Base-by-base conservation (phyloP, 2,888 invertebrate species). In the Hoplodrina ambigua region DNA sequence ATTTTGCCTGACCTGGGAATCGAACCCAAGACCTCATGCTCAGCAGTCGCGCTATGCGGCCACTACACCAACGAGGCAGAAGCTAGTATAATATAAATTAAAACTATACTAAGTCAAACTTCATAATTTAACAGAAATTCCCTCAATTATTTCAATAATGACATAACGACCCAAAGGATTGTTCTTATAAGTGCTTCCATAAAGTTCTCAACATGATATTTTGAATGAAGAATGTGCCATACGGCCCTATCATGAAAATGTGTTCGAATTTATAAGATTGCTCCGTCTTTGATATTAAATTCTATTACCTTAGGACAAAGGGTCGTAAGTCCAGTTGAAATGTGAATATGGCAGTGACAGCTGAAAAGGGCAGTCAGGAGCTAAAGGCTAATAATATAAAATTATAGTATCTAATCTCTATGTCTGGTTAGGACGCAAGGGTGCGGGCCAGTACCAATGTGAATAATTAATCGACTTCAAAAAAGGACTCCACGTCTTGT, bases 271-370 rank as follows among this genome's bases (percentile, higher is more conserved):
- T 61, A 60, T 61, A 65, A 41, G 33, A 60, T 60, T 19, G 49
- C 33, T 50, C 25, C 0, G 25, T 55, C 20, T 68, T 54, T 54
- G 54, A 65, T 78, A 77, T 73, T 73, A 62, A 73, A 73, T 65
- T 55, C 19, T 67, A 72, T 72, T 46, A 52, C 1, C 33, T 37
- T 60, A 56, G 19, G 50, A 69, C 57, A 57, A 66, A 75, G 61
- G 60, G 17, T 19, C 50, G n/a, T 50, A n/a, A 13, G 53, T 73
- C 25, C 67, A 74, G 33, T 19, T 56, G 30, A 50, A 50, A 57
- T 69, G 41, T 75, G 30, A 53, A 57, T 69, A 41, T 57, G 46
- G 11, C 30, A 53, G n/a, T 57, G 69, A 75, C 69, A 61, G 46
- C 41, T 75, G 37, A 68, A 52, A 75, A 20, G 59, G 56, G 56